Base-by-base conservation (phyloP, 64 coral and sea anemone genomes). In the Stylophora pistillata region DNA sequence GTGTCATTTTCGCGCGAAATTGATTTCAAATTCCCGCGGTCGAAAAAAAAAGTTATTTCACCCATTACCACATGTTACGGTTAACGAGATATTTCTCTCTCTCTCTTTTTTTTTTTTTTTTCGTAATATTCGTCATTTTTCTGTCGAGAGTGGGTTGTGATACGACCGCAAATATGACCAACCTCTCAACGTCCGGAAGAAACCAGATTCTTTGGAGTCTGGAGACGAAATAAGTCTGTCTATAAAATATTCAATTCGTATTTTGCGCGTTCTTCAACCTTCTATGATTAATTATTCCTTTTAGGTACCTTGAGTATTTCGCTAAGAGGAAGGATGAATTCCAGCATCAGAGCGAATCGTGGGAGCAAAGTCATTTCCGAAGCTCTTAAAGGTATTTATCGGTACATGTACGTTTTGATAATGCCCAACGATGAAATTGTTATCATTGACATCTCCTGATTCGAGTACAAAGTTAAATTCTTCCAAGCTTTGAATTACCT, bases 321-420 rank as follows among this genome's bases (percentile, higher is more conserved):
- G 25, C 11, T 16, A 20, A 10, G 10, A 16, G n/a, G 17, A 31
- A 27, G 11, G 21, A 84, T 84, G 80, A 84, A 37, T 69, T 53
- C 65, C 4, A 54, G 60, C n/a, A 84, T 12, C 14, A 84, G 62
- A 70, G 15, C 61, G 13, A 11, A 13, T 34, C 33, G 80, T n/a
- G 33, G 62, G 34, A 78, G 21, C 53, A 57, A 17, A 78, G 25
- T 13, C 69, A 15, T 18, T 34, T 66, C 61, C 11, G 80, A 84
- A 68, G 34, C 31, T 84, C 32, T n/a, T 12, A 84, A 84, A 84
- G 80, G 80, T 84, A 84, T 28, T 25, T 18, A 69, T 11, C 26
- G n/a, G 15, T 15, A 26, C 52, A 13, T 17, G 20, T 5, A 41
- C 26, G 9, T 21, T 65, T 4, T 13, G 13, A 37, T 65, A 11